Evolutionary conservation across 1,140 invertebrate species (phyloP), one percentile per base, ranked within the genome.

Genomic region (Dendrolimus kikuchii): DNA sequence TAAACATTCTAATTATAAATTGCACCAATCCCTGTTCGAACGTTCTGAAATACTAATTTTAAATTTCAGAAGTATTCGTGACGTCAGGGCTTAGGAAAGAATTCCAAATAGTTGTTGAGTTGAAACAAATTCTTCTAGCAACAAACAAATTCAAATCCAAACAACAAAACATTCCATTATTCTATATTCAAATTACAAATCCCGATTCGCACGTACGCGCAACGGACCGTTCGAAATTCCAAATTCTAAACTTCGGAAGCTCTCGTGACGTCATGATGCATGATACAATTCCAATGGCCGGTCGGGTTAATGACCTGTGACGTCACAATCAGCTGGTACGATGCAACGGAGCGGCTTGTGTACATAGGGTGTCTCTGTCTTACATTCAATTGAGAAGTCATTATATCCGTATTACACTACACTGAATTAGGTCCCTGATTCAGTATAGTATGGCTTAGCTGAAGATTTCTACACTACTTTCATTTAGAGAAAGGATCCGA

Each of bases 321-420:
- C 79, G 77, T 82, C 77, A 80, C 66, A 55, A 80, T 72, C 79
- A 82, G 79, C 79, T 82, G 77, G 65, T 55, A n/a, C 57, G 53
- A 54, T 59, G 55, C 54, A 59, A 45, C 53, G 57, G 61, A 48
- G 47, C 55, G 49, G 43, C 7, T 48, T 45, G 42, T 51, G 49
- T 50, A 50, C 40, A 41, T n/a, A 39, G 9, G 36, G 7, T 37
- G 41, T 43, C 50, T 44, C 50, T 37, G 5, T 51, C 41, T 8
- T 49, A 39, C 48, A 49, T 40, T 49, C 48, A 39, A 49, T 49
- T 49, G 48, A 23, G 23, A 23, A 23, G 3, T 23, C 23, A 2
- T 23, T 23, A 23, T 23, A 23, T 23, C 23, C 23, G 1, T 23
- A 23, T 23, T 23, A 23, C 23, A 23, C 23, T 23, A 23, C 23